Evolutionary conservation across 1,140 invertebrate genomes (phyloP), one percentile per base, ranked within the genome.

Genomic region (Dicyema japonicum): DNA sequence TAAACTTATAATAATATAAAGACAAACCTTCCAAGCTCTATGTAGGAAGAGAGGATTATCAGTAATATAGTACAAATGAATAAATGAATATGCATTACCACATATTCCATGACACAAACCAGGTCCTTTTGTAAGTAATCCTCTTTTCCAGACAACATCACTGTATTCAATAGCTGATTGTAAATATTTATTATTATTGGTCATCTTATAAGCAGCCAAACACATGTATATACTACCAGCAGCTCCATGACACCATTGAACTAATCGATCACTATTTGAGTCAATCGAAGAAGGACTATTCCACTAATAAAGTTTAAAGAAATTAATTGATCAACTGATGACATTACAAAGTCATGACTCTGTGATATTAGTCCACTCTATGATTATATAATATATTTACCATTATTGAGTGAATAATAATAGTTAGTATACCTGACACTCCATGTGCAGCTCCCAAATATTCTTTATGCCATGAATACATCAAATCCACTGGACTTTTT

Each of bases 201-300:
- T 72, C 3, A 63, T 40, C 3, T 65, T 38, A 45, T 67, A 72
- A 1, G 71, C 69, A 47, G 65, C 69, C 2, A 67, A 69, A 54
- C 75, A 58, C 13, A 72, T 40, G 42, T 72, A 40, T 33, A 26
- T 22, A 27, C 26, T 40, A 60, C 59, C 60, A 24, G 69, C 64
- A 17, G 69, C 69, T 2, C 72, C 71, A 47, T 75, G 70, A 49
- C 71, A 76, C 70, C 70, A 75, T 40, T 76, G 71, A 3, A 75
- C 60, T 2, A 75, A 40, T 33, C 69, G 63, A 19, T 66, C 58
- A 12, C 39, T 36, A 15, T 46, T 41, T 3, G 44, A 9, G 9
- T 21, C 19, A 21, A 8, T 12, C 19, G 12, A 21, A 9, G 19
- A 8, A 21, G 19, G 19, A 12, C 19, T 12, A 21, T 12, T 21